Evolutionary conservation across 2,113 vertebrate genomes (phyloP).

Genomic region (Cyphomyrus discorhynchus): DNA sequence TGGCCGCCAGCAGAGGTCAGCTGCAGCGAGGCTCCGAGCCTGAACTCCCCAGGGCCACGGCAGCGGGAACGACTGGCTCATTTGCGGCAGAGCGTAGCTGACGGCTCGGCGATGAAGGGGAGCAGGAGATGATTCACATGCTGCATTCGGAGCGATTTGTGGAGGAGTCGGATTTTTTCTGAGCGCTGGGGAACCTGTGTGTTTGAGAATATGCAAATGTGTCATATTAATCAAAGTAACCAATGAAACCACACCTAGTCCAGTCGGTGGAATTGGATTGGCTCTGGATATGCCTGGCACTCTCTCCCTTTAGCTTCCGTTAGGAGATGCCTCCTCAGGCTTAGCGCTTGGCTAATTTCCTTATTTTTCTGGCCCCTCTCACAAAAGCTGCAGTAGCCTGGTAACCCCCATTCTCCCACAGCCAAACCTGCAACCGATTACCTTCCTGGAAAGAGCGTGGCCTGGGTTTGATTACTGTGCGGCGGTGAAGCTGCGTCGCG

Average conservation of each 20-base stretch:
- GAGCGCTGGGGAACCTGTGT: background rate
- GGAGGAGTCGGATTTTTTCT: background rate
- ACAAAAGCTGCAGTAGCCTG: background rate
- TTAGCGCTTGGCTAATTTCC: background rate
- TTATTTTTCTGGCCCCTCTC: background rate
- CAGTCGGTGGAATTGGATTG: background rate
- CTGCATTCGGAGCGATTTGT: background rate
- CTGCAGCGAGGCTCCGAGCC: background rate
- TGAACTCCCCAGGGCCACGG: background rate
- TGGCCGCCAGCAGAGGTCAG: background rate
- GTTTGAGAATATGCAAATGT: background rate
- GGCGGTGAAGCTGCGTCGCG: background rate
- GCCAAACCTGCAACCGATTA: background rate
- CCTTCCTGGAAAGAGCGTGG: background rate
- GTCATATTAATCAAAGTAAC: background rate
- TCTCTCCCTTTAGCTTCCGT: background rate
- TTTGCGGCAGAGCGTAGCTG: background rate
- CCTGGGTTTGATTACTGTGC: background rate
- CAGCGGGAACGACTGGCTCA: background rate
- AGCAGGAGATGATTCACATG: background rate
- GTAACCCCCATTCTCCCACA: background rate
- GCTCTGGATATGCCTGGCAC: background rate
- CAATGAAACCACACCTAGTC: background rate
- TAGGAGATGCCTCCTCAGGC: background rate
- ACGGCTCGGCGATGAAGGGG: background rate